Base-by-base conservation (phyloP, 2,797 vertebrate genomes). In the Mionectes olivaceus region DNA sequence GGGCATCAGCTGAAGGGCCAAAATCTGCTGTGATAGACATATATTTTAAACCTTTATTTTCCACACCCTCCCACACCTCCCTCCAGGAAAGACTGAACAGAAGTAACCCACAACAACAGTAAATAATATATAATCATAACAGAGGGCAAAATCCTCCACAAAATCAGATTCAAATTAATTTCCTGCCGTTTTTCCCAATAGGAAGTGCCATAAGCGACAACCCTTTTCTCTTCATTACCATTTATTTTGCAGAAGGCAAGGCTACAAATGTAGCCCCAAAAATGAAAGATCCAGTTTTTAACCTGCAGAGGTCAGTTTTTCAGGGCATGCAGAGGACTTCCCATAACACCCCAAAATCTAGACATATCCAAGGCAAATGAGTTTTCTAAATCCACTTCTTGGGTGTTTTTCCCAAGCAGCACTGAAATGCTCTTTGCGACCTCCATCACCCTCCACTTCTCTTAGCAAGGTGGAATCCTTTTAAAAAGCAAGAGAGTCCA, bases 171-270 rank as follows among this genome's bases (percentile, higher is more conserved):
- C 11, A 59, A 23, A 59, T 67, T 53, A 8, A 50, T 56, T 91
- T 81, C 82, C 67, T 32, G n/a, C 5, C 1, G 0, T 64, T 67
- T 86, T 79, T 47, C n/a, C 22, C 2, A 1, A 43, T 0, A 0
- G 37, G 18, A 92, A 59, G 21, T 75, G 32, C 46, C 8, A 0
- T 39, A 47, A 69, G 56, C 0, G 2, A 41, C 15, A n/a, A 77
- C 9, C 11, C 16, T 73, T 69, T 90, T 32, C 25, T 57, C 25
- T 57, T 73, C 28, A 47, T 65, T 76, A 24, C 21, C 13, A 13
- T 79, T 53, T 69, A 35, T 86, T 89, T 75, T 69, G 50, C 14
- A 37, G 24, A 60, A 83, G 25, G 50, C 33, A 73, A 75, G 37
- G 32, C 23, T 69, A 44, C 43, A 90, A 44, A 30, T 8, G 19